Percentiles rank a stretch among this genome's conserved stretches.
Conservation (phyloP, 2,113 vertebrate species). For the Carassius auratus region DNA sequence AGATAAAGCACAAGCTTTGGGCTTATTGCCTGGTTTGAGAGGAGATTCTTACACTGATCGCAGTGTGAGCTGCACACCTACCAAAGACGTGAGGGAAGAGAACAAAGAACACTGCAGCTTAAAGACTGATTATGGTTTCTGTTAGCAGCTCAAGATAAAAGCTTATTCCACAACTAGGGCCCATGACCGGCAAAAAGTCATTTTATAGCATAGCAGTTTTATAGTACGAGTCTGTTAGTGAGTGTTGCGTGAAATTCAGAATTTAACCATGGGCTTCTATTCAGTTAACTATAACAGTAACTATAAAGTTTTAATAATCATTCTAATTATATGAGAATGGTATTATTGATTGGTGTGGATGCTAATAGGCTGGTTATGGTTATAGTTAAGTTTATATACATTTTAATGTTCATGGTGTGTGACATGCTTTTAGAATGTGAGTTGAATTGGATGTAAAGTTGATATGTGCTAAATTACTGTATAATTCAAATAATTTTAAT, state of each 20-base stretch:
- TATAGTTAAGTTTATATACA: no score
- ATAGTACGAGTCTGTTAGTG: not conserved
- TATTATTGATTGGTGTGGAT: no score
- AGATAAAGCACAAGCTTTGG: conserved; percentile 54
- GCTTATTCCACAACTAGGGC: not conserved
- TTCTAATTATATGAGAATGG: no score
- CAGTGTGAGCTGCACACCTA: conserved; percentile 7
- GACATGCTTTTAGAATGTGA: no score
- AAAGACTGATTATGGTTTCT: conserved; percentile 35
- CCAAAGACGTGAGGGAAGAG: not conserved
- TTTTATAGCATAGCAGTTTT: not conserved
- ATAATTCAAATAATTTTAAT: no score
- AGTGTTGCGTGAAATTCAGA: not conserved
- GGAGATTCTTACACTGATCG: conserved; percentile 7
- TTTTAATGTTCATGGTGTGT: no score
- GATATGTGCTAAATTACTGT: no score
- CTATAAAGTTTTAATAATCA: no score
- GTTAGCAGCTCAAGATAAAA: conserved; percentile 15
- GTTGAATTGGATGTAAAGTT: no score
- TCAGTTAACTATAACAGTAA: not conserved
- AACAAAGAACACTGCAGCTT: conserved; percentile 39
- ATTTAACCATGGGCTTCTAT: not conserved
- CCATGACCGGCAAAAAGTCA: not conserved
- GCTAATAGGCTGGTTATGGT: no score
- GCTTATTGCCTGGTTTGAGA: conserved; percentile 49